phyloP scores from a whole-genome alignment of 2,113 vertebrate genomes.

The Neoarius graeffei region DNA sequence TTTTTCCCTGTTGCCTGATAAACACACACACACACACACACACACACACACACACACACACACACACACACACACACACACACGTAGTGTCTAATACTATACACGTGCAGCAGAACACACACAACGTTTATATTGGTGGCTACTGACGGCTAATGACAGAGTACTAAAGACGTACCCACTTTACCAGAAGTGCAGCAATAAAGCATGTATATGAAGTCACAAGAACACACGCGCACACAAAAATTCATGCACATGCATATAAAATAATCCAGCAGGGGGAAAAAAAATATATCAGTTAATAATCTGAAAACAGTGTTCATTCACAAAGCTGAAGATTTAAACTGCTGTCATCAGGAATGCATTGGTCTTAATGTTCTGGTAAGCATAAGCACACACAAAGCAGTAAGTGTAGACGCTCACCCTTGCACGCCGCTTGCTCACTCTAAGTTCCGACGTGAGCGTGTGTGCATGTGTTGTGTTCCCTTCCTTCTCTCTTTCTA shows the following conservation, averaged over 20 bases:
- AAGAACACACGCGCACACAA: neutral
- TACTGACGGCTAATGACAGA: conserved; percentile 31
- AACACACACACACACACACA: conserved; percentile 25
- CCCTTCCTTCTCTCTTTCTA: conserved; percentile 52
- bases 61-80: neutral
- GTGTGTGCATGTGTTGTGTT: conserved; percentile 49
- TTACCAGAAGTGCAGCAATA: conserved; percentile 18
- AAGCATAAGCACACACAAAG: conserved; percentile 19
- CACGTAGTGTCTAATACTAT: conserved; percentile 8
- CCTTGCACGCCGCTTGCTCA: conserved; percentile 64
- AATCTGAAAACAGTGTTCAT: neutral
- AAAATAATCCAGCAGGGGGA: neutral
- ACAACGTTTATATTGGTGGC: conserved; percentile 30
- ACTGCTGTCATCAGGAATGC: neutral
- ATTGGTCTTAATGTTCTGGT: neutral
- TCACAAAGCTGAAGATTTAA: neutral
- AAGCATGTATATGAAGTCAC: conserved; percentile 6
- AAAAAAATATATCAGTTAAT: neutral
- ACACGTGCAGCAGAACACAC: conserved; percentile 22
- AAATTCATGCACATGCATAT: conserved; percentile 19
- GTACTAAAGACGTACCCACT: conserved; percentile 24
- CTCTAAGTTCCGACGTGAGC: conserved; percentile 68
- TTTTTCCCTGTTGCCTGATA: neutral
- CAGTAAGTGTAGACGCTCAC: conserved; percentile 63
- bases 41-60: neutral